A percentile compares a stretch with the other conserved stretches of the same genome.
phyloP scores from a whole-genome alignment of 2,888 invertebrate genomes.

The Epirrhoe tristata region DNA sequence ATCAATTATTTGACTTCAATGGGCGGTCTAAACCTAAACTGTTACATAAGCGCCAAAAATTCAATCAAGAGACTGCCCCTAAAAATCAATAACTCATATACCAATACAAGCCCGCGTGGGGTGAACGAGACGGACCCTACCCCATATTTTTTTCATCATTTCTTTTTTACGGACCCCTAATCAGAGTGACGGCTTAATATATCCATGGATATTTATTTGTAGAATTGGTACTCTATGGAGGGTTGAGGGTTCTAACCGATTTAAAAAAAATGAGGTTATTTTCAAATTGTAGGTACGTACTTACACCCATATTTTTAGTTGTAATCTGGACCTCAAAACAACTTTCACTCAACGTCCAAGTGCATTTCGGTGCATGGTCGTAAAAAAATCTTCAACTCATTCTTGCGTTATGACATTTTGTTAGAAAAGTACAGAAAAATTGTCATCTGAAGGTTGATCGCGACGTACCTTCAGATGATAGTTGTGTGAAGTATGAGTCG shows the following conservation, averaged over 20 bases:
- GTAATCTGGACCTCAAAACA: too few species aligned
- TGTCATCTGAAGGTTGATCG: too few species aligned
- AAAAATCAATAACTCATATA: background rate
- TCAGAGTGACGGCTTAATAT: background rate
- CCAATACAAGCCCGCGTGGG: background rate
- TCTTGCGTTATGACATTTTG: too few species aligned
- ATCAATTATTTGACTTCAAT: background rate
- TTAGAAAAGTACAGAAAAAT: too few species aligned
- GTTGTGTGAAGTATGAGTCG: too few species aligned
- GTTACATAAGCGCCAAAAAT: background rate
- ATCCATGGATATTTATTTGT: background rate
- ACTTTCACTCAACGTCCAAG: too few species aligned
- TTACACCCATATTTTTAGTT: too few species aligned
- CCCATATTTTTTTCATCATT: background rate
- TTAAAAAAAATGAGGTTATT: background rate
- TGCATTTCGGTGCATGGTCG: too few species aligned
- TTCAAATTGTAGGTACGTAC: too few species aligned
- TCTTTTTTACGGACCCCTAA: constrained; percentile 1
- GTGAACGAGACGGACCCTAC: background rate
- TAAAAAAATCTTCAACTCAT: too few species aligned
- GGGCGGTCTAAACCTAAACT: background rate
- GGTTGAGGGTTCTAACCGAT: background rate
- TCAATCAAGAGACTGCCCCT: background rate
- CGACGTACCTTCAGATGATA: too few species aligned
- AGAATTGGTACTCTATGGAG: background rate